Conservation (phyloP, 2,797 vertebrate species). For the Hippoglossus hippoglossus region DNA sequence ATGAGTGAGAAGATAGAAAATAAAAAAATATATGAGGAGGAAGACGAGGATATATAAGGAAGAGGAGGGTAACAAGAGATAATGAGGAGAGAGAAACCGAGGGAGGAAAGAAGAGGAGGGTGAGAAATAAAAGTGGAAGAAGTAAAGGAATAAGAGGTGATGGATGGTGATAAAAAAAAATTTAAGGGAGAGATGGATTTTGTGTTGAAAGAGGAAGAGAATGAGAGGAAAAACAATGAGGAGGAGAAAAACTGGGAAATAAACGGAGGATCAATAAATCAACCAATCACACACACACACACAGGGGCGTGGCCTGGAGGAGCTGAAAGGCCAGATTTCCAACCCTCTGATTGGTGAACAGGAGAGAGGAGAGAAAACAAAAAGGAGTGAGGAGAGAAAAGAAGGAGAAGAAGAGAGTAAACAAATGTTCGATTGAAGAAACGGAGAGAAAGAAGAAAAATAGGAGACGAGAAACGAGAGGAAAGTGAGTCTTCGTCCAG, state of each 20-base stretch:
- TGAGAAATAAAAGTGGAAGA: too few relatives aligned
- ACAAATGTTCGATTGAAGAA: too few relatives aligned
- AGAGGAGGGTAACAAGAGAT: not conserved
- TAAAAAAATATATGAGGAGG: too few relatives aligned
- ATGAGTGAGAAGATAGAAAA: not conserved
- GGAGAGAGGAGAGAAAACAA: not conserved
- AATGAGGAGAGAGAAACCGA: not conserved
- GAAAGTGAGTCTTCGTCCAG: conserved; percentile 24
- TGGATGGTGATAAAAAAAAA: not conserved
- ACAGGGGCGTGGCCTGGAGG: too few relatives aligned
- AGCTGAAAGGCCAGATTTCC: too few relatives aligned
- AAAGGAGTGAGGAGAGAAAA: not conserved
- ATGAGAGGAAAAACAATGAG: not conserved
- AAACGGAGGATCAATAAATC: not conserved
- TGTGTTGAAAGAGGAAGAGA: not conserved
- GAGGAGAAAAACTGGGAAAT: not conserved
- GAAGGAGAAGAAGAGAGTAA: too few relatives aligned
- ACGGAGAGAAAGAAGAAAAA: not conserved
- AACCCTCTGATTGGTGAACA: too few relatives aligned
- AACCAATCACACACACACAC: too few relatives aligned
- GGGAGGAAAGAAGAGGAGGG: not conserved
- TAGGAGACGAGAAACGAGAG: not conserved
- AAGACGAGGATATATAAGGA: not conserved
- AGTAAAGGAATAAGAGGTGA: not conserved
- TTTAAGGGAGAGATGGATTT: not conserved